phyloP scores from a whole-genome alignment of 2,888 invertebrate species.

The Julus scanicus region DNA sequence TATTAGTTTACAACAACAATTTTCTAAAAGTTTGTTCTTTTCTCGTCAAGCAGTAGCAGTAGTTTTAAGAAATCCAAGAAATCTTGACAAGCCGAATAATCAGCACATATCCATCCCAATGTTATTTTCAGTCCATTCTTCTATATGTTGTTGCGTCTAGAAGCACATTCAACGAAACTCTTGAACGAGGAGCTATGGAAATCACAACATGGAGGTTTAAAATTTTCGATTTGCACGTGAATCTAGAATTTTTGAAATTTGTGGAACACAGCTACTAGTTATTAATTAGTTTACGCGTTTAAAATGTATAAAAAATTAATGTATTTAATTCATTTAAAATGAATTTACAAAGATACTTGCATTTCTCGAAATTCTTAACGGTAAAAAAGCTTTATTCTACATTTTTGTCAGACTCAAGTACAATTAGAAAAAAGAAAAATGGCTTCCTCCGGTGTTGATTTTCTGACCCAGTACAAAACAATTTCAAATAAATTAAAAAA shows the following conservation, averaged over 20 bases:
- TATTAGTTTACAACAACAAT: not conserved
- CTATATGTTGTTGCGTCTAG: too few species aligned
- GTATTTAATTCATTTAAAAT: not conserved
- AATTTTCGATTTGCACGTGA: not conserved
- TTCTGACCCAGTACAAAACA: conserved; percentile 59
- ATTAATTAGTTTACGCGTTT: not conserved
- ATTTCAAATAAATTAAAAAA: conserved; percentile 60
- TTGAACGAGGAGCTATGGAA: too few species aligned
- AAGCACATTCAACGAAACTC: too few species aligned
- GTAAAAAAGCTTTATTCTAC: not conserved
- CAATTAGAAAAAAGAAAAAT: not conserved
- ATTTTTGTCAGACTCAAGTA: not conserved
- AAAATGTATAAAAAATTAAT: not conserved
- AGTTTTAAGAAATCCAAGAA: not conserved
- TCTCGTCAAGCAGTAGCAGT: not conserved
- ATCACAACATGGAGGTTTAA: too few species aligned
- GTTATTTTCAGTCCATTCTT: not conserved
- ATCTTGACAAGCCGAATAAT: not conserved
- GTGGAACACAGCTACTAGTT: not conserved
- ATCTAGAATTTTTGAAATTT: not conserved
- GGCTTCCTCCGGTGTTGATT: conserved; percentile 57
- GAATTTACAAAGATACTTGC: not conserved
- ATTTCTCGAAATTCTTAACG: not conserved
- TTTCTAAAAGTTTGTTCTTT: not conserved
- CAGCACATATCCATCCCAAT: not conserved